Evolutionary conservation across 2,888 invertebrate species (phyloP).

Genomic region (Tipula vernalis): DNA sequence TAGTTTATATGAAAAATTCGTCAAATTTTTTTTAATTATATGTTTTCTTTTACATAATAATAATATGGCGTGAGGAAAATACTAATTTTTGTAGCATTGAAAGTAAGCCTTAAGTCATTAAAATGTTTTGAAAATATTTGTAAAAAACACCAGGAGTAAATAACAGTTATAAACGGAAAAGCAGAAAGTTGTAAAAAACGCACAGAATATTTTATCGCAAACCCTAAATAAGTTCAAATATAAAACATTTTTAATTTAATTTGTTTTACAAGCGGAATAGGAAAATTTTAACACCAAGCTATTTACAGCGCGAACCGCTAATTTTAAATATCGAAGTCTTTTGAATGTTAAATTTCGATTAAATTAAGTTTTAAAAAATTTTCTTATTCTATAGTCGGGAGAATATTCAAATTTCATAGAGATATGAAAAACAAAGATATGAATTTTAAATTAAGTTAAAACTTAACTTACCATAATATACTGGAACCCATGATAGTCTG

Average conservation of each 20-base stretch:
- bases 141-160: too few relatives aligned
- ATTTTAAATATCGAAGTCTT: background rate
- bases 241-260: too few relatives aligned
- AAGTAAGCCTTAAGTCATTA: too few relatives aligned
- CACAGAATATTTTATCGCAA: too few relatives aligned
- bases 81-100: background rate
- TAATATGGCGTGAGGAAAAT: background rate
- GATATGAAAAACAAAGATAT: background rate
- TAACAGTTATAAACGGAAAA: too few relatives aligned
- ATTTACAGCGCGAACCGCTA: background rate
- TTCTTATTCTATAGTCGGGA: background rate
- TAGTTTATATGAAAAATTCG: background rate
- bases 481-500: background rate
- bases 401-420: background rate
- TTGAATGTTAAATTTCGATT: background rate
- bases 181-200: too few relatives aligned
- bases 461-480: constrained; percentile 9
- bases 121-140: too few relatives aligned
- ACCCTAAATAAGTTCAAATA: too few relatives aligned
- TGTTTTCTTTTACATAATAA: background rate
- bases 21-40: background rate
- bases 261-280: background rate
- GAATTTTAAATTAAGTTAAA: background rate
- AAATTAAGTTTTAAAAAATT: background rate
- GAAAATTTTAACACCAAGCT: background rate